Base-by-base conservation (phyloP, 1,140 invertebrate genomes). In the Drusus annulatus region DNA sequence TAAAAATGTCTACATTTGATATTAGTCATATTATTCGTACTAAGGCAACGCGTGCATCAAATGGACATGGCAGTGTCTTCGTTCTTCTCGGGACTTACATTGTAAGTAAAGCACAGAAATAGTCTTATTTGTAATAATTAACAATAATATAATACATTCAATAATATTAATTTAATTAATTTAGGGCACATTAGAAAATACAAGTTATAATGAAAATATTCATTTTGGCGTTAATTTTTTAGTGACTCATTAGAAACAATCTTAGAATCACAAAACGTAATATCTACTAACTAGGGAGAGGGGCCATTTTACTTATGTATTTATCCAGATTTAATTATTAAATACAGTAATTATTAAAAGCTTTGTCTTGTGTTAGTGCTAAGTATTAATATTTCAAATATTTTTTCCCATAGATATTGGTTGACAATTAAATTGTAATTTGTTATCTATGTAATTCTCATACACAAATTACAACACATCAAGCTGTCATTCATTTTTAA, bases 71-170 rank as follows among this genome's bases (percentile, higher is more conserved):
- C 68, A 52, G 68, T 52, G 15, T 21, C 4, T 50, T 45, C 36
- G 36, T 71, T 16, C 17, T 16, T 71, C 68, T 71, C 51, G 23
- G 17, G 45, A 54, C 62, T 65, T 65, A 63, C 62, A 71, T 31
- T 68, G n/a, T 71, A 51, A 71, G 51, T 71, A 71, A 71, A 71
- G 68, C 68, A 28, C 68, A 71, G 68, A 71, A 68, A 68, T 71
- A 52, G 50, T 71, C 68, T 71, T 71, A 51, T 52, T 52, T 13
- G 25, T 54, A 54, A 71, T 71, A 36, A 68, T 45, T 51, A 71
- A 71, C 45, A 71, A 71, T 45, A 71, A 52, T 71, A 71, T 71
- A 71, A 71, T 71, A 68, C 31, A 65, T 71, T 51, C 19, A 71
- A 21, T 65, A 65, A 65, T 65, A 65, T 19, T 60, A 65, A 65